Evolutionary conservation across 2,113 vertebrate species (phyloP).

Genomic region (Phaethornis superciliosus): DNA sequence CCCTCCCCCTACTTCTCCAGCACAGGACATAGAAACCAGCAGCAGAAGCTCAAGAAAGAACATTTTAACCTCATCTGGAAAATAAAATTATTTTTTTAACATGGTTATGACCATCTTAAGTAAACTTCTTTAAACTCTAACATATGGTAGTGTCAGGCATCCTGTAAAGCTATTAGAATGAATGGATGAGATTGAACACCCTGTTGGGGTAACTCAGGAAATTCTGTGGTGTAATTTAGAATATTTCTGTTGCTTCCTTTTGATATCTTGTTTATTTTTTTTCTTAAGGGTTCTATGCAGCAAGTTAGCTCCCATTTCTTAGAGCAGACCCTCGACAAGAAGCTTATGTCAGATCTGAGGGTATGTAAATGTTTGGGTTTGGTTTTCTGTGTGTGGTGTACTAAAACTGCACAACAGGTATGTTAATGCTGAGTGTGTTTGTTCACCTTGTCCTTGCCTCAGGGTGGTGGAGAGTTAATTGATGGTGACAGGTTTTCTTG

Average conservation of each 20-base stretch:
- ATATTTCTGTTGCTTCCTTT: neutral
- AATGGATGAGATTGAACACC: accelerated
- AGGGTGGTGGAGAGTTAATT: constrained; percentile 2
- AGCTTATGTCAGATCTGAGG: constrained; percentile 97
- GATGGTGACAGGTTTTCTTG: constrained; percentile 31
- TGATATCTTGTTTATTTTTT: neutral
- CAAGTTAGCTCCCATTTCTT: constrained; percentile 97
- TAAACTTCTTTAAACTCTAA: neutral
- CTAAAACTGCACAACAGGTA: neutral
- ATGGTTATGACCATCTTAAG: neutral
- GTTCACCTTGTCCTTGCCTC: neutral
- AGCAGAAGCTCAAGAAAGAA: neutral
- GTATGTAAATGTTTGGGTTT: constrained; percentile 66
- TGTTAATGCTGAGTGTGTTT: neutral
- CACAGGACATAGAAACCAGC: neutral
- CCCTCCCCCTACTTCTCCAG: neutral
- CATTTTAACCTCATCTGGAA: neutral
- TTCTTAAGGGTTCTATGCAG: constrained; percentile 90
- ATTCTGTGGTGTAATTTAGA: neutral
- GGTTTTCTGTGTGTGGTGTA: neutral
- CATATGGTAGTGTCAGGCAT: accelerated
- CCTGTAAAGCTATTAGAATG: neutral
- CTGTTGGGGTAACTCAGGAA: neutral
- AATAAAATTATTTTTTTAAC: too few relatives aligned
- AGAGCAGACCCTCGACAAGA: constrained; percentile 98